Percentiles rank a stretch among this genome's conserved stretches.
Evolutionary conservation across 1,140 invertebrate genomes (phyloP).

Genomic region (Caenorhabditis elegans): DNA sequence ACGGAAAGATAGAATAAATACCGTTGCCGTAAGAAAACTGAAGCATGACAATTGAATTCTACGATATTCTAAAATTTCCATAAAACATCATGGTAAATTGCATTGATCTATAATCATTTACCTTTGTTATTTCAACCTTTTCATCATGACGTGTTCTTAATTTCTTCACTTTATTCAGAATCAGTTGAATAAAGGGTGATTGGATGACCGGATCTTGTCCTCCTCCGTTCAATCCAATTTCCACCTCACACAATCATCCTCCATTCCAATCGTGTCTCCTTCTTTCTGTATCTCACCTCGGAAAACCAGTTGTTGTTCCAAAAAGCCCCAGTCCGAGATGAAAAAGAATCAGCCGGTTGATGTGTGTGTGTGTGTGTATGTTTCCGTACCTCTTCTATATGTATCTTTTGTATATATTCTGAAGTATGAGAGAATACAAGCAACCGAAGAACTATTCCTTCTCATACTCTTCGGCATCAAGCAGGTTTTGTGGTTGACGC

Average conservation of each 20-base stretch:
- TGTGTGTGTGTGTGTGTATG: too few species aligned
- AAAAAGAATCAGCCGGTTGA: constrained; percentile 24
- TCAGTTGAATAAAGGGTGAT: too few species aligned
- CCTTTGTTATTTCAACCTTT: too few species aligned
- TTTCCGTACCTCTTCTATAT: background rate
- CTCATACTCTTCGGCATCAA: background rate
- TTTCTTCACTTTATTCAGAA: too few species aligned
- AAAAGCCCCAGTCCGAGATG: constrained; percentile 20
- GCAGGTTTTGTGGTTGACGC: constrained; percentile 11
- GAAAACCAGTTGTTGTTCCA: constrained; percentile 31
- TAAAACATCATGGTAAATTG: background rate
- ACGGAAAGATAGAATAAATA: too few species aligned
- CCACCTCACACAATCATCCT: background rate
- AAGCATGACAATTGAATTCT: too few species aligned
- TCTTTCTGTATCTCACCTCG: background rate
- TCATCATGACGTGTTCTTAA: too few species aligned
- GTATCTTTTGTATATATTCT: constrained; percentile 14
- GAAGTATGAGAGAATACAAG: background rate
- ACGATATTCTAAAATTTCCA: background rate
- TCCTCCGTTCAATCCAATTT: background rate
- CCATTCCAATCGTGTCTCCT: too few species aligned
- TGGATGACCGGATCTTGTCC: constrained; percentile 13
- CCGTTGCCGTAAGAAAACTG: too few species aligned
- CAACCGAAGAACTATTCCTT: background rate
- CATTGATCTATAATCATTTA: constrained; percentile 3